Base-by-base conservation (phyloP, 2,113 vertebrate species). In the Gracilinanus agilis region DNA sequence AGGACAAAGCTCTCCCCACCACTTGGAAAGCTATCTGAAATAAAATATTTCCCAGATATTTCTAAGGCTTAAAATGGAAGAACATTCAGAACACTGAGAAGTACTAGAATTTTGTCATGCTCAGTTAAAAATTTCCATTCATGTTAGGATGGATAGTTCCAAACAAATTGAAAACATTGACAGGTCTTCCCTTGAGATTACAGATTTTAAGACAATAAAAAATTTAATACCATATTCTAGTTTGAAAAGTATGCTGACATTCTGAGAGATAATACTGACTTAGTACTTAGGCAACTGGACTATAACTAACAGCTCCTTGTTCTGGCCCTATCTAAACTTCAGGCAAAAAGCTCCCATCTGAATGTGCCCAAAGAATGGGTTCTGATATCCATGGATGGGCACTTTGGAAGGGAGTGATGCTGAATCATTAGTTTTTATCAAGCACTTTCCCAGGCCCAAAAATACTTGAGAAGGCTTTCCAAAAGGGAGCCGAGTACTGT, bases 281-380 rank as follows among this genome's bases (percentile, higher is more conserved):
- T 90, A 40, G 92, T 96, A 54, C 55, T 94, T 40, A 92, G 93
- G 27, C 93, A 95, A 90, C 29, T 89, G 95, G 92, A 90, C 5
- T 12, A 24, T 89, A 96, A 11, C 55, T 34, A 96, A 96, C 29
- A 94, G 95, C 88, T 83, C 24, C 67, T 90, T 92, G 75, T 90
- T 89, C 92, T 98, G 0, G 0, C 44, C 92, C n/a, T 23, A 88
- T 93, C 61, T 93, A 25, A 83, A 9, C 29, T 25, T 58, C 89
- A 13, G n/a, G 9, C 95, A 75, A 58, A 6, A 90, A 89, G 53
- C n/a, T 56, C 3, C 1, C 55, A 89, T 89, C 44, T 94, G 54
- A 94, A 95, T 6, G 0, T 4, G 19, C 21, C 55, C 21, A 93
- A 83, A 13, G 27, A 75, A 3, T 90, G 93, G 49, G 12, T 93